Evolutionary conservation across 2,888 invertebrate species (phyloP), one percentile per base, ranked within the genome.

Genomic region (Gymnosoma rotundatum): DNA sequence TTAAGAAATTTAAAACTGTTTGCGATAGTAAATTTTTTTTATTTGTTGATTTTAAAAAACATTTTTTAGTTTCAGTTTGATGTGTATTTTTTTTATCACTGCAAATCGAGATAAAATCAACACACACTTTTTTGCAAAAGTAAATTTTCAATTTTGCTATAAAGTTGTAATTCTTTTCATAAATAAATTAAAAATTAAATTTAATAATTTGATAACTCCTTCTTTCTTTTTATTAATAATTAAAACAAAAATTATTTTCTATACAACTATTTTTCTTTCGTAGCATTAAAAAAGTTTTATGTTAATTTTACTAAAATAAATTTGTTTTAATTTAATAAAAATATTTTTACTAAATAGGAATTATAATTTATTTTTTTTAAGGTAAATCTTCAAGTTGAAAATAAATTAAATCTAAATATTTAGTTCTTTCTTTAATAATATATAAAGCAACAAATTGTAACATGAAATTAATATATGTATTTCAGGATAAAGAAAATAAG

Each of bases 281-380:
- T 14, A 61, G 45, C 54, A 69, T 63, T 56, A 64, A 58, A 70
- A 38, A 36, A 42, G 21, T 38, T 7, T 18, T 52, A 5, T 18
- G 1, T 70, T 82, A 18, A 74, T 56, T 56, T 56, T 1, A 45
- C 74, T 75, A 69, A 81, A 75, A 75, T 79, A 81, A 81, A 81
- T 84, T 76, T 69, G 25, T 79, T 79, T 79, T 8, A 72, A 69
- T 83, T 79, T 80, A 69, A 63, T 84, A 60, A 64, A 70, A 69
- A 74, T 78, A 74, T 78, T 78, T 84, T 84, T 60, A 74, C 84
- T 84, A 78, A 84, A 84, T 84, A 84, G 84, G 84, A 84, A 81
- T 83, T 76, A 45, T 38, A 83, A 32, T 52, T 73, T 54, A 54
- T 50, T 67, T 52, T 8, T n/a, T 21, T 61, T 73, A 69, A 16